Base-by-base conservation (phyloP, 2,797 vertebrate genomes). In the Pipistrellus nathusii region DNA sequence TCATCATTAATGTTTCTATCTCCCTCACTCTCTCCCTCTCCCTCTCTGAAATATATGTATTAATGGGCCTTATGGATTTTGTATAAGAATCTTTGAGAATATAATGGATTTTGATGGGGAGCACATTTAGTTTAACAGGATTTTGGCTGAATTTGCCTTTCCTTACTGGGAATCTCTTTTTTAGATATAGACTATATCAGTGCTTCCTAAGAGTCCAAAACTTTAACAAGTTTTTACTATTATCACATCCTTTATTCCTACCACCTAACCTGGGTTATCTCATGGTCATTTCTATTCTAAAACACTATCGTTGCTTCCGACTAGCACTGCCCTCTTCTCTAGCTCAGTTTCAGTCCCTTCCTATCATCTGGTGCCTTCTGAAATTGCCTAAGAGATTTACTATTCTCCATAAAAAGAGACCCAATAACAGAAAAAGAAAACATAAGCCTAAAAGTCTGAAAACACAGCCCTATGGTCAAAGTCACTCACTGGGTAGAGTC, bases 401-500 rank as follows among this genome's bases (percentile, higher is more conserved):
- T 75, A 2, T 71, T 91, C 53, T 73, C 48, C 85, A 35, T 0
- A 75, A 35, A 69, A 64, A 91, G 35, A 78, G 23, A 90, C 20
- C 46, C n/a, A 84, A 44, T 44, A 83, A 82, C 8, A 78, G 62
- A 46, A 96, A 84, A 82, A 59, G 80, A 25, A 85, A 91, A 73
- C n/a, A 35, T 6, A 73, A 81, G 72, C 77, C 35, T 64, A 71
- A 75, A 84, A 46, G 66, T 80, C 30, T 92, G 84, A 48, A 92
- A 71, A 51, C 53, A 92, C 5, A 38, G n/a, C 25, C 55, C 38
- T 55, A 32, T 12, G 44, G 23, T 51, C 30, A 57, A 76, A 94
- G 80, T 85, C 71, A 85, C 35, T 85, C 51, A 10, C 2, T 82
- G 75, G 55, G 90, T 6, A 71, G 20, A 53, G 35, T 14, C 10